These are phyloP conservation scores for Drosophila atripex DNA, from an alignment of 2,888 invertebrate genomes.

Conservation along the genomic window DNA sequence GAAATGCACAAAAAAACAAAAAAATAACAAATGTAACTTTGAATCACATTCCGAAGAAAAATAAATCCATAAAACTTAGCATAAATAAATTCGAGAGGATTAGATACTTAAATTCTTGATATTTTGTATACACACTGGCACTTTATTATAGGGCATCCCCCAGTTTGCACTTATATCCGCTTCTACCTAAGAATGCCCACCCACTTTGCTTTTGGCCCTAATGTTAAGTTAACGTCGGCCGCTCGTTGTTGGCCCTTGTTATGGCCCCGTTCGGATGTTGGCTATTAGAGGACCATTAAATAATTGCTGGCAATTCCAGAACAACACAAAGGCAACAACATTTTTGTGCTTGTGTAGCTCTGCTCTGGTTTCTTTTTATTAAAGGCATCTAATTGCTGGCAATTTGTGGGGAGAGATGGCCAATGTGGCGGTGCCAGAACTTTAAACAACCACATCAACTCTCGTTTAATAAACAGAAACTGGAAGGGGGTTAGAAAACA, in stretches of 20 bases:
- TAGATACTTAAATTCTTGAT: background rate
- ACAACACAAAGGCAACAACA: conserved; percentile 36
- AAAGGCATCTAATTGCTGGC: conserved; percentile 69
- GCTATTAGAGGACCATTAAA: conserved; percentile 77
- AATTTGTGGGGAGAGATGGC: conserved; percentile 57
- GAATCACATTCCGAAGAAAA: background rate
- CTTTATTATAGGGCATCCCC: conserved; percentile 19
- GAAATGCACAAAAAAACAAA: background rate
- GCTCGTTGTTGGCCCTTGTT: conserved; percentile 39
- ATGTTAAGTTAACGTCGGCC: conserved; percentile 51
- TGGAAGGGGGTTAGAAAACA: conserved; percentile 10
- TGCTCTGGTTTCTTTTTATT: conserved; percentile 47
- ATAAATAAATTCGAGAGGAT: background rate
- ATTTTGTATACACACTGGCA: background rate
- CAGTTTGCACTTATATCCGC: conserved; percentile 13
- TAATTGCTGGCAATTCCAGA: conserved; percentile 77
- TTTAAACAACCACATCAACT: conserved; percentile 61
- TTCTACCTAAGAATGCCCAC: conserved; percentile 20
- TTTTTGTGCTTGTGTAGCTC: conserved; percentile 27
- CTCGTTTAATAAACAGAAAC: conserved; percentile 66
- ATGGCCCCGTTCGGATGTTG: conserved; percentile 75
- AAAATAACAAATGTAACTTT: background rate
- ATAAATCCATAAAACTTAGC: background rate
- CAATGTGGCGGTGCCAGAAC: conserved; percentile 27
- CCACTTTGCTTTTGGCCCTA: conserved; percentile 51